Base-by-base conservation (phyloP, 2,113 vertebrate species). In the Mobula birostris region DNA sequence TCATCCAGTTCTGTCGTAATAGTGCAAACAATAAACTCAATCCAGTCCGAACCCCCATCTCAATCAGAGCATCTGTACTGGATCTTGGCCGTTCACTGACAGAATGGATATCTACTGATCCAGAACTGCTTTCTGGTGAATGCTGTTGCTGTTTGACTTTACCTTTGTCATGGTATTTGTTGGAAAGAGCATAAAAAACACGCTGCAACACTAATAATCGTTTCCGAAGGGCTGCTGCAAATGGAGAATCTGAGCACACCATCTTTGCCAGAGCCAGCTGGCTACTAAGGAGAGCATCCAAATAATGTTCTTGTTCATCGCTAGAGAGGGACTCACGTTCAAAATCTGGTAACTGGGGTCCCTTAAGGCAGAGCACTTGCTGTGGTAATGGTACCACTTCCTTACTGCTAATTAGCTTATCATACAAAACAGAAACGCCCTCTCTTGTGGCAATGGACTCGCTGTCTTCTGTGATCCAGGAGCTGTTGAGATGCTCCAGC, bases 401-500 rank as follows among this genome's bases (percentile, higher is more conserved):
- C 95, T 99, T 99, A 97, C 99, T 99, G 96, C 97, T 96, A 95
- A 99, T 96, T 95, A 99, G 96, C 96, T 99, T 99, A 14, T 98
- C 96, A 58, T 98, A 99, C 9, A 99, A 96, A 95, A 98, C 92
- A 17, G 98, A 97, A 72, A 99, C 99, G 2, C 99, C 99, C 90
- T 99, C 98, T 95, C 99, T 97, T 0, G 98, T 99, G 94, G 98
- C 98, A 85, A 99, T 98, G 77, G 98, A 99, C 96, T 99, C 99
- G 94, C 98, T 99, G 97, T 99, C 98, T 95, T 99, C 99, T 6
- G 98, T 98, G 95, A 99, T 99, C 98, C 99, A 99, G 48, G 98
- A 99, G 96, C 98, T 98, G 97, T 99, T 99, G 0, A 99, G 97
- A 95, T 99, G 99, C 96, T 99, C 99, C 82, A 99, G 97, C 99